Evolutionary conservation across 2,888 invertebrate genomes (phyloP), one percentile per base, ranked within the genome.

Genomic region (Teinopalpus imperialis): DNA sequence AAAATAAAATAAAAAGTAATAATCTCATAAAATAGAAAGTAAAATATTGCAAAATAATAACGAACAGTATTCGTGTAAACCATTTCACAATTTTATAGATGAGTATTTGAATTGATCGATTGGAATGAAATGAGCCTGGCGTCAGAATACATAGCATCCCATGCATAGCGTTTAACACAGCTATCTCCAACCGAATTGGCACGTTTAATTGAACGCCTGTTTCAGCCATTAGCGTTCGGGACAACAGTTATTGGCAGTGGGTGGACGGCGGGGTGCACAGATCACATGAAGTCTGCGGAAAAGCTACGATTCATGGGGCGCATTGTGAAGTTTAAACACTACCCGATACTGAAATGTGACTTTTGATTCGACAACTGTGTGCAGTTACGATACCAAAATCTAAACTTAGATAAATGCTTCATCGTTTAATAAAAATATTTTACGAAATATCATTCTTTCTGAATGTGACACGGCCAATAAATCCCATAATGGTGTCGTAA

Each of bases 401-500:
- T 24, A 10, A 30, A 16, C 13, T 12, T 9, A 16, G 24, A 45
- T 26, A 57, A 51, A 51, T 42, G 52, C 43, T 51, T 45, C 47
- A 52, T 56, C 63, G 61, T 69, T 70, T 66, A 63, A 65, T 63
- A 64, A 73, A 73, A 74, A 76, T 71, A 73, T 81, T 74, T 72
- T 68, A 59, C 59, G 69, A 70, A 78, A 79, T 76, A 78, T 77
- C 53, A 69, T 74, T 80, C 68, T 69, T 72, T 73, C 69, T 69
- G 72, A 80, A 81, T 80, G 76, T 83, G 83, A 82, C 79, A 79
- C 71, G 74, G 72, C 75, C 82, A 85, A 86, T 86, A 87, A 87
- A 86, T 86, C 83, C 73, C 70, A 79, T 85, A 86, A 86, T 81
- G 81, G 80, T 81, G 81, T 83, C 85, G 83, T 86, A 88, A 86